Evolutionary conservation across 2,797 vertebrate species (phyloP).

Genomic region (Premnoplex brunnescens): DNA sequence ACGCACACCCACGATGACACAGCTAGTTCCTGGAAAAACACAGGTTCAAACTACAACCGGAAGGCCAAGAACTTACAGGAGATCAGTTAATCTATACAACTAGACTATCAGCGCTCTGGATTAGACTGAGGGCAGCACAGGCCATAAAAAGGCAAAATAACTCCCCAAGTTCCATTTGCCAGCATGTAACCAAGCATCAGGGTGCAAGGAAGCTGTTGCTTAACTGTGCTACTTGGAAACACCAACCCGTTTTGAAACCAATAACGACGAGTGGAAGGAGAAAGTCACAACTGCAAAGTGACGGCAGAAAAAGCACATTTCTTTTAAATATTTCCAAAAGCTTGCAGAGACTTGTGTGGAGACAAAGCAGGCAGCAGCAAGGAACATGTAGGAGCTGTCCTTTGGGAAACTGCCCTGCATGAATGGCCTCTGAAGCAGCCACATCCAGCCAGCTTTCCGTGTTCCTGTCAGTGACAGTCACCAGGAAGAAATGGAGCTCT

Average conservation of each 20-base stretch:
- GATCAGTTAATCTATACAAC: not conserved
- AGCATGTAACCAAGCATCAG: not conserved
- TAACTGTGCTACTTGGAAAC: not conserved
- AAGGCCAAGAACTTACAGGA: fast-evolving
- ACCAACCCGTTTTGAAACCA: slow-evolving; percentile 12
- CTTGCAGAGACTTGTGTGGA: not conserved
- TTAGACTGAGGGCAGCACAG: not conserved
- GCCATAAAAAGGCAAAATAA: not conserved
- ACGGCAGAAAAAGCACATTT: not conserved
- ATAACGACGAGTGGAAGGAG: not conserved
- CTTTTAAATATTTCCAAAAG: not conserved
- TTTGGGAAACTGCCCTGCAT: not conserved
- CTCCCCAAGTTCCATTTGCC: not conserved
- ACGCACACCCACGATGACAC: not conserved
- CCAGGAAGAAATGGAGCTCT: not conserved
- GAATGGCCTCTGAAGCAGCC: not conserved
- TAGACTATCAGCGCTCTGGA: not conserved
- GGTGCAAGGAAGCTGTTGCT: not conserved
- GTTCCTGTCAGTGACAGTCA: not conserved
- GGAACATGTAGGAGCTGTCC: not conserved
- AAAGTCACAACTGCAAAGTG: not conserved
- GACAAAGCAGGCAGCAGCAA: not conserved
- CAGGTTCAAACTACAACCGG: not conserved
- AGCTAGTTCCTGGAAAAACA: fast-evolving
- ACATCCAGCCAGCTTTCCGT: not conserved